Evolutionary conservation across 2,113 vertebrate genomes (phyloP), one percentile per base, ranked within the genome.

Genomic region (Proterorhinus semilunaris): DNA sequence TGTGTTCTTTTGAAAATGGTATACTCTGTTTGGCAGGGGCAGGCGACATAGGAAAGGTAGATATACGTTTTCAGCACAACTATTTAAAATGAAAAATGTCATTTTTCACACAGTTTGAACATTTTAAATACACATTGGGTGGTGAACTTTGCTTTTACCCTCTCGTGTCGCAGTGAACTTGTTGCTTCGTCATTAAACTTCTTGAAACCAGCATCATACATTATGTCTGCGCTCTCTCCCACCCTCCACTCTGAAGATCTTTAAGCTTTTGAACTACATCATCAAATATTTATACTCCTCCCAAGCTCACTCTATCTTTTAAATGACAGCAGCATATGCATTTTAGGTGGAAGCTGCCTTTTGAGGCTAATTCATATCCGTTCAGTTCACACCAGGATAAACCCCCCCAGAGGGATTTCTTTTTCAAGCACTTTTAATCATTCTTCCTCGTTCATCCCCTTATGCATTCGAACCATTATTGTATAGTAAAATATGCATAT

Each of bases 321-420:
- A 61, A 61, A 61, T 45, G 58, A 61, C 58, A 45, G 42, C 15
- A 42, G n/a, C 58, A n/a, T 61, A 16, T 61, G 58, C 42, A 48
- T 63, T 48, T 46, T 47, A 44, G 59, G 8, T 15, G 62, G 13
- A n/a, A 59, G 49, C 47, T 58, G 65, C 1, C 6, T 15, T 12
- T 16, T 47, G 27, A 50, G 8, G 43, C 27, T 15, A 6, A 68
- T 57, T 65, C 27, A 44, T 79, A 12, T 15, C 8, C 47, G 63
- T 51, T 62, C 46, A 62, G 68, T 82, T 17, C 53, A 49, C 48
- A 68, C 66, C 27, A 5, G 21, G 13, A 65, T 54, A 69, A 61
- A 36, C 59, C 63, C 10, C 6, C 16, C 6, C 16, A 15, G 42
- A n/a, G 58, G 15, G 15, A 62, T 47, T 9, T 46, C 61, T 46